Base-by-base conservation (phyloP, 2,888 invertebrate species). In the Reticulitermes lucifugus region DNA sequence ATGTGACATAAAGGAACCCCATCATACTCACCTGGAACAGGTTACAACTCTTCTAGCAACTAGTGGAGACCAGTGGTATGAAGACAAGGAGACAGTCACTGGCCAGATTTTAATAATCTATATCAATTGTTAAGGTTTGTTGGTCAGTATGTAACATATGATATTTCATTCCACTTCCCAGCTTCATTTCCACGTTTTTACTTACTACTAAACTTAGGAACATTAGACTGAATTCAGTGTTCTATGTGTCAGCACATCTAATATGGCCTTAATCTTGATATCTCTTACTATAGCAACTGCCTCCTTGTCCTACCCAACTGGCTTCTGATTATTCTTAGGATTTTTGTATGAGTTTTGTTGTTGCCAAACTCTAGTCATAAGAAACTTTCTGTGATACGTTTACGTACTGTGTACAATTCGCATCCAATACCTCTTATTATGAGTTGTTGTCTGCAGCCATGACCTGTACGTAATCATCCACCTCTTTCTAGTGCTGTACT, bases 351-450 rank as follows among this genome's bases (percentile, higher is more conserved):
- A 35, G 75, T 83, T 86, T 85, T 85, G 85, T 86, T 85, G 86
- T 86, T 86, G 84, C 87, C 87, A 88, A 89, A 88, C 86, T 88
- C 89, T 89, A 89, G 89, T 89, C 89, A 88, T 88, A 88, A 87
- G 87, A 88, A 88, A 88, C 88, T 88, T 88, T 89, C 89, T 89
- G 89, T 89, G 89, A 89, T 89, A 89, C 88, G 88, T 88, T 87
- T 88, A 83, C 41, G 85, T 86, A 86, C 81, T 84, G 79, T 85
- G 86, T 86, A 85, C 84, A 85, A 83, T 86, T 86, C 70, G 65
- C 85, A 83, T 85, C 83, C 75, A 55, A 83, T 81, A 83, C 83
- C 83, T 86, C 85, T 35, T 83, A 73, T 86, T 79, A 85, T 86
- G 83, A 85, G 85, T 86, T 86, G 83, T 83, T 83, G 60, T 81